A percentile compares a stretch with the other conserved stretches of the same genome.
These are phyloP conservation scores for Xanthorhoe designata DNA, from an alignment of 2,888 invertebrate species.

Conservation along the genomic window DNA sequence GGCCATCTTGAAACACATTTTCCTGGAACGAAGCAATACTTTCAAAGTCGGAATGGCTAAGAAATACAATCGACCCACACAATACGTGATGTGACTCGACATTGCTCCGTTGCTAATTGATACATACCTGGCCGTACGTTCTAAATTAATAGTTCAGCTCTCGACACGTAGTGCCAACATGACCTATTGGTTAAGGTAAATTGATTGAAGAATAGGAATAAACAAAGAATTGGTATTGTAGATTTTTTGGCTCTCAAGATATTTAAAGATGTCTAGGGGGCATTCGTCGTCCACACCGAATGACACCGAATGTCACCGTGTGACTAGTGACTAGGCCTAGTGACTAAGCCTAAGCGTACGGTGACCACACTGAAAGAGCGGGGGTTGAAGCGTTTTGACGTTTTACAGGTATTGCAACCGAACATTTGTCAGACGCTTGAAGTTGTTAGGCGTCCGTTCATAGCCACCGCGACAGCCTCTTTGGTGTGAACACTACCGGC, in stretches of 20 bases:
- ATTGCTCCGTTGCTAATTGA: conserved; percentile 23
- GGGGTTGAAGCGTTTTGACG: no score
- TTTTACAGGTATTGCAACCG: no score
- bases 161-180: conserved; percentile 14
- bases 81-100: conserved; percentile 19
- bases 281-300: no score
- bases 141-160: conserved; percentile 1
- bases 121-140: conserved; percentile 14
- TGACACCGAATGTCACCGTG: no score
- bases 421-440: no score
- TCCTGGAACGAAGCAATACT: neutral
- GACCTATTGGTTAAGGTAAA: neutral
- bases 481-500: no score
- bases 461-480: no score
- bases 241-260: neutral
- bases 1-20: neutral
- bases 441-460: no score
- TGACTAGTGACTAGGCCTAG: no score
- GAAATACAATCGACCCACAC: conserved; percentile 16
- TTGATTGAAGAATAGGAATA: neutral
- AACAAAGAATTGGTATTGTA: neutral
- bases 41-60: conserved; percentile 8
- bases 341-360: no score
- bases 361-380: no score
- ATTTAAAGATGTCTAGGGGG: neutral